Base-by-base conservation (phyloP, 2,797 vertebrate species). In the Myoxocephalus aenaeus region DNA sequence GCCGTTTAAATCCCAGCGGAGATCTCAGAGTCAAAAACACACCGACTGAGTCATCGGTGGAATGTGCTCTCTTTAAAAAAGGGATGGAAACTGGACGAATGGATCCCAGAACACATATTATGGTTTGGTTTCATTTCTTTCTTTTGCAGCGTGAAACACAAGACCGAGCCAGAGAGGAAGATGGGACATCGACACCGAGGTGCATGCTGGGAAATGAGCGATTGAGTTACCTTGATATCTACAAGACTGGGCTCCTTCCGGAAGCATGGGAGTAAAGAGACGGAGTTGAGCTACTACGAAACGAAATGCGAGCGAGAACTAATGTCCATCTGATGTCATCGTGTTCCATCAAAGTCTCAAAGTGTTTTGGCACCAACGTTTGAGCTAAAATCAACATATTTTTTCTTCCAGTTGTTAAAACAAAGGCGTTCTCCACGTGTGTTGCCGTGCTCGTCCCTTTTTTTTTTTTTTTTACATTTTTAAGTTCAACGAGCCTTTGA, bases 221-320 rank as follows among this genome's bases (percentile, higher is more conserved):
- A n/a, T 1, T 70, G 42, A 73, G 63, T 93, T 95, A 95, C 93
- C 94, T 93, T 91, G 25, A 86, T 75, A 68, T 87, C 90, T 73
- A 85, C 42, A 32, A 91, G 78, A 84, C 66, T 82, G 8, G 91
- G 84, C 63, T 95, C 94, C 94, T 94, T 88, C 57, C 78, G 81
- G 79, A 70, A 80, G 91, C 89, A 79, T 63, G 36, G 27, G 40
- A 78, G 67, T 44, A 59, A 17, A 82, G 48, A 89, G 61, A 88
- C 73, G 86, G 17, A 70, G 50, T 73, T 70, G 7, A 74, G 15
- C 56, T 42, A 20, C n/a, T 29, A 38, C 9, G 9, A 1, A 34
- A 6, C 34, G 34, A 3, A 3, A 8, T 34, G 34, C 0, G 36
- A 18, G 73, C 15, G 73, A 1, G 1, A 46, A 15, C 2, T 67